These are phyloP conservation scores for Porphyrio hochstetteri DNA, from an alignment of 2,113 vertebrate species.

Conservation along the genomic window DNA sequence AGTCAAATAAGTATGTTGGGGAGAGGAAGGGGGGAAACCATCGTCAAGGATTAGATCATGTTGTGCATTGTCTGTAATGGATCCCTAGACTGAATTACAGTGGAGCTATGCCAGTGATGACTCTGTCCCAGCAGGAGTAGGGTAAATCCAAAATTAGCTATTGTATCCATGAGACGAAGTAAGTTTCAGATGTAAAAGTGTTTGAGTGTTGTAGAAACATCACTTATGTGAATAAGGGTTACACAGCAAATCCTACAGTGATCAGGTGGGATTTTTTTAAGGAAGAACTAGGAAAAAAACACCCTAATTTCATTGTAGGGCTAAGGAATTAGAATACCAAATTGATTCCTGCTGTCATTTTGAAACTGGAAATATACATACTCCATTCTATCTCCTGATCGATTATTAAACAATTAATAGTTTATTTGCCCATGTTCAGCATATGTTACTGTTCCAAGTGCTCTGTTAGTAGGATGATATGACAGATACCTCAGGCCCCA, in stretches of 20 bases:
- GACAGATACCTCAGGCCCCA: not conserved
- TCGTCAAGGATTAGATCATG: conserved; percentile 19
- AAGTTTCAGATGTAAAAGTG: conserved; percentile 8
- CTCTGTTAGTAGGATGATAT: not conserved
- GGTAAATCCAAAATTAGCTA: conserved; percentile 64
- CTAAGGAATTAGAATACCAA: not conserved
- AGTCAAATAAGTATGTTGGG: not conserved
- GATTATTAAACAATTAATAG: not conserved
- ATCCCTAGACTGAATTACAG: conserved; percentile 44
- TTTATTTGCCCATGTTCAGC: not conserved
- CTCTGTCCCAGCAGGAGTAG: conserved; percentile 53
- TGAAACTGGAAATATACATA: not conserved
- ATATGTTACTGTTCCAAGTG: not conserved
- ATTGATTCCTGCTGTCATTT: not conserved
- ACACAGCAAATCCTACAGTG: not conserved
- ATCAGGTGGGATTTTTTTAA: not conserved
- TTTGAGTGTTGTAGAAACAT: not conserved
- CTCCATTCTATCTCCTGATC: not conserved
- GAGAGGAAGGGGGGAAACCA: not conserved
- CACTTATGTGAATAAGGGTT: not conserved
- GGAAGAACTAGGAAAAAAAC: not conserved
- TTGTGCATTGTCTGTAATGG: conserved; percentile 46
- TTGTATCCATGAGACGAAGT: conserved; percentile 36
- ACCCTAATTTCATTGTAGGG: not conserved
- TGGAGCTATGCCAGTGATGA: conserved; percentile 60